These are phyloP conservation scores for Stegophylla sp. DNA, from an alignment of 2,888 invertebrate species.

Conservation along the genomic window DNA sequence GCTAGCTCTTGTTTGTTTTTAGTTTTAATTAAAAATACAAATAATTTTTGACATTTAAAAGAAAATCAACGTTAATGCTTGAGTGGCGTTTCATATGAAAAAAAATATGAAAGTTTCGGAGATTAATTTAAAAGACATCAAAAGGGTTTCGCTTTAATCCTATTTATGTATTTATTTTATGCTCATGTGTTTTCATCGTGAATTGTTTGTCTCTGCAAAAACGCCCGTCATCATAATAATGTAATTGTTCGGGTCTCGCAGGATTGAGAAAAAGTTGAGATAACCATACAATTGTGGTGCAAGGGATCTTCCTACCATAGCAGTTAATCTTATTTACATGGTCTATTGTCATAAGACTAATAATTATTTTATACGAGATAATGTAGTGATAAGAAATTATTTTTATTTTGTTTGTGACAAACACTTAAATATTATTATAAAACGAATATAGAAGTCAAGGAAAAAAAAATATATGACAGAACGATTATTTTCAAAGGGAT, in stretches of 20 bases:
- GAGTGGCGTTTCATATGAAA: background rate
- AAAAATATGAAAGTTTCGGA: background rate
- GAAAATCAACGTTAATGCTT: too few relatives aligned
- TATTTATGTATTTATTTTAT: background rate
- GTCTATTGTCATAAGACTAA: background rate
- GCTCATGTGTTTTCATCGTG: background rate
- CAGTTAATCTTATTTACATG: background rate
- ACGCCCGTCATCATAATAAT: conserved; percentile 3
- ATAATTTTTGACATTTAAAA: too few relatives aligned
- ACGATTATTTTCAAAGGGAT: conserved; percentile 7
- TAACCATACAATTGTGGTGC: background rate
- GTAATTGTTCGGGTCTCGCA: background rate
- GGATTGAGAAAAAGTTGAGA: conserved; percentile 1
- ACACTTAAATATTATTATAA: background rate
- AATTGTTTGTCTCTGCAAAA: conserved; percentile 6
- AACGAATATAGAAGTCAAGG: background rate
- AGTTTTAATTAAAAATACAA: too few relatives aligned
- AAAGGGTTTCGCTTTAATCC: background rate
- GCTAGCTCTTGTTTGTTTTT: too few relatives aligned
- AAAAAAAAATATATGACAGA: background rate
- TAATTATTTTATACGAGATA: conserved; percentile 8
- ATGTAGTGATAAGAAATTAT: background rate
- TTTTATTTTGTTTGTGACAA: background rate
- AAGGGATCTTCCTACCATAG: too few relatives aligned
- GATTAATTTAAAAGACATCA: conserved; percentile 7